phyloP scores from a whole-genome alignment of 2,797 vertebrate species.

The Pitangus sulphuratus region DNA sequence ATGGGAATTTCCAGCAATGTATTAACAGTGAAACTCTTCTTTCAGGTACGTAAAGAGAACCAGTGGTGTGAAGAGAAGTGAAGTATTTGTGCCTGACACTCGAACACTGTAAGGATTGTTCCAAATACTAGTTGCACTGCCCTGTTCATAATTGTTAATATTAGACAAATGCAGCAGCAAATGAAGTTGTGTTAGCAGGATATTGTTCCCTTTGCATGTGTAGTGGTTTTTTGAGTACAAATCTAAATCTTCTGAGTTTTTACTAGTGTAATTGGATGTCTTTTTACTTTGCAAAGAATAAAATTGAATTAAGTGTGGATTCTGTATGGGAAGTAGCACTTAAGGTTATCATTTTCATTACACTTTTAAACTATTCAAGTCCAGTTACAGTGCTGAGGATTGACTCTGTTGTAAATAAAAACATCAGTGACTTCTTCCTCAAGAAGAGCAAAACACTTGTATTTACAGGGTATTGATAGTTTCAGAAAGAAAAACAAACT shows the following conservation, averaged over 20 bases:
- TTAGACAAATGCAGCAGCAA: conserved; percentile 86
- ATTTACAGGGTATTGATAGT: conserved; percentile 54
- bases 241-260: conserved; percentile 79
- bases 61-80: conserved; percentile 99
- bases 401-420: conserved; percentile 78
- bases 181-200: conserved; percentile 83
- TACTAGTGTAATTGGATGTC: conserved; percentile 75
- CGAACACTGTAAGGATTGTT: conserved; percentile 87
- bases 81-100: conserved; percentile 79
- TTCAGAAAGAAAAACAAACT: conserved; percentile 2
- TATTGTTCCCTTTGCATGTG: conserved; percentile 85
- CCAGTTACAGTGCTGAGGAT: conserved; percentile 53
- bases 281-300: conserved; percentile 78
- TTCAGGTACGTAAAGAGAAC: conserved; percentile 98
- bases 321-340: conserved; percentile 72
- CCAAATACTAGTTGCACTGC: conserved; percentile 95
- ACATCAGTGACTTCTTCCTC: conserved; percentile 63
- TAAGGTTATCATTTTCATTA: conserved; percentile 64
- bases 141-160: conserved; percentile 99
- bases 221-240: conserved; percentile 78
- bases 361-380: conserved; percentile 47
- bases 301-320: conserved; percentile 74
- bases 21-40: neutral
- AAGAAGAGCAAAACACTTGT: conserved; percentile 63
- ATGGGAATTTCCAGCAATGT: neutral